Conservation (phyloP, 2,113 vertebrate genomes). For the Cacatua alba region DNA sequence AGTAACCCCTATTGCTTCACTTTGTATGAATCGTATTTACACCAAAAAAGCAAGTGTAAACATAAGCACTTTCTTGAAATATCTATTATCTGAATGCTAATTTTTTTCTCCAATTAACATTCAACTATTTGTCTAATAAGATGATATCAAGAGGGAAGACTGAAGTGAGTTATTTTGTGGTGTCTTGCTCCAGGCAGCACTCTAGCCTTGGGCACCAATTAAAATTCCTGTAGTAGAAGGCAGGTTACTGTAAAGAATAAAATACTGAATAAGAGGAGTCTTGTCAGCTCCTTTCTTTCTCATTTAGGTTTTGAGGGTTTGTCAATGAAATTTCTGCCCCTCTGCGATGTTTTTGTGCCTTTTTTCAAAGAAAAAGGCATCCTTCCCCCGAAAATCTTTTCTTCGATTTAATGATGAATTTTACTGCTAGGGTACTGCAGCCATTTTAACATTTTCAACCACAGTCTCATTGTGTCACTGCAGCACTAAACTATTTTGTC, state of each 20-base stretch:
- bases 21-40: not conserved
- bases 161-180: not conserved
- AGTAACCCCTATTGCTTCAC: not conserved
- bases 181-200: not conserved
- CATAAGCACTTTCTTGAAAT: not conserved
- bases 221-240: not conserved
- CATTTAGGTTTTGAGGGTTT: not conserved
- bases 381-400: not conserved
- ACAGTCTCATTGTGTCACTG: not conserved
- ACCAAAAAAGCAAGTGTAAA: not conserved
- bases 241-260: not conserved
- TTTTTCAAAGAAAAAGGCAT: not conserved
- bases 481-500: not conserved
- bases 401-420: not conserved
- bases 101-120: not conserved
- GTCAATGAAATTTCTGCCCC: not conserved
- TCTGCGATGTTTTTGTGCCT: not conserved
- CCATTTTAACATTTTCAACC: not conserved
- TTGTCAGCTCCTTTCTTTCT: not conserved
- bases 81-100: not conserved
- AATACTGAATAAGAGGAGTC: not conserved
- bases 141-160: not conserved
- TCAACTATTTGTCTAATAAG: not conserved
- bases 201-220: not conserved
- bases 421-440: not conserved